Evolutionary conservation across 2,797 vertebrate genomes (phyloP).

Genomic region (Amniataba percoides): DNA sequence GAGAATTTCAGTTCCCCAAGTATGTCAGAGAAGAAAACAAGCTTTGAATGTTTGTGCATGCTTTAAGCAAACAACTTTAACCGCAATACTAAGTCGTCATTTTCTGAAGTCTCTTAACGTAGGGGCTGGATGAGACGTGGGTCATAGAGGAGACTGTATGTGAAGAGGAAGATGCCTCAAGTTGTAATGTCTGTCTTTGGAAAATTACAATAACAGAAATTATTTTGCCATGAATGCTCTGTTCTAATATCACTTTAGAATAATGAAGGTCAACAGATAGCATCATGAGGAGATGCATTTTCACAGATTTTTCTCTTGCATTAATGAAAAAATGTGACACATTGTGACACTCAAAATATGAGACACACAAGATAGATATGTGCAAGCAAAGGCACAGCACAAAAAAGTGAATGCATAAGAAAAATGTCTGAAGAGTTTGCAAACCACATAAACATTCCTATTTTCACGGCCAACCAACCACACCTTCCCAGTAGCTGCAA

Average conservation of each 20-base stretch:
- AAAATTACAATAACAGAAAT: background rate
- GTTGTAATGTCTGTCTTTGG: background rate
- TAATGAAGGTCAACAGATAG: background rate
- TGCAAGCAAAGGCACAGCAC: no score
- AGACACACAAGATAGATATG: background rate
- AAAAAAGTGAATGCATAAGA: no score
- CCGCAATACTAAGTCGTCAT: background rate
- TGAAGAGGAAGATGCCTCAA: background rate
- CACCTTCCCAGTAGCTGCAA: background rate
- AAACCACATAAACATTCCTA: background rate
- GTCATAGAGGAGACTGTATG: background rate
- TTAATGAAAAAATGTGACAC: no score
- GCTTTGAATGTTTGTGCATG: background rate
- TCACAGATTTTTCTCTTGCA: no score
- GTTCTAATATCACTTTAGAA: background rate
- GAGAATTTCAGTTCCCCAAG: background rate
- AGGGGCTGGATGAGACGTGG: background rate
- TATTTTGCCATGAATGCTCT: background rate
- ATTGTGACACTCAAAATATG: background rate
- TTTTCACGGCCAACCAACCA: constrained; percentile 3
- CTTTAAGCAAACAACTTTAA: background rate
- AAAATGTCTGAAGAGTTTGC: no score
- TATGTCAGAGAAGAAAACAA: background rate
- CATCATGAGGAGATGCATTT: no score
- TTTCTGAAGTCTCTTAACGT: background rate